Conservation (phyloP, 2,797 vertebrate genomes). For the Helostoma temminkii region DNA sequence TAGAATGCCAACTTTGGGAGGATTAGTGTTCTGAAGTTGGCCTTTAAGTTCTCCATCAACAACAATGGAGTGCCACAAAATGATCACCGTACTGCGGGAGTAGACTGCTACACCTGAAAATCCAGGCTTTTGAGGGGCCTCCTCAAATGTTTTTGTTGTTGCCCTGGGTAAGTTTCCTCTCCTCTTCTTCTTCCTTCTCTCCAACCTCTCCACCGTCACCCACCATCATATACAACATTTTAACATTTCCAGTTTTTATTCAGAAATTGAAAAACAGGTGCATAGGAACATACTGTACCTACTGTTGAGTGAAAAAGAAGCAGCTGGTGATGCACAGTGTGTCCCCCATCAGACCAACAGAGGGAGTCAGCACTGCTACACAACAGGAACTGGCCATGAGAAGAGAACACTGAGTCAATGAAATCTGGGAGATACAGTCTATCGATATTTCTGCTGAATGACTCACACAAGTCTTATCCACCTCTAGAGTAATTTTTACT, state of each 20-base stretch:
- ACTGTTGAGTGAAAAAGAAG: neutral
- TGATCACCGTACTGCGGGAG: no score
- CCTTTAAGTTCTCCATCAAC: no score
- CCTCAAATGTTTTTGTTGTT: no score
- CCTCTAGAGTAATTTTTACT: neutral
- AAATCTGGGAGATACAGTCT: neutral
- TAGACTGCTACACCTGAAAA: no score
- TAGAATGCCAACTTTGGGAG: no score
- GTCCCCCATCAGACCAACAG: neutral
- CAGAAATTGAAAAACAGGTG: neutral
- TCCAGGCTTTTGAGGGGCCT: no score
- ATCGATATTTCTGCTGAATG: neutral
- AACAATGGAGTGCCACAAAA: no score
- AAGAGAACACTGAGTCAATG: neutral
- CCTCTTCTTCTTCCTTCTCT: no score
- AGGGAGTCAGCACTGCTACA: neutral
- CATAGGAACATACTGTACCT: neutral
- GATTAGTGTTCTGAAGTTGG: no score
- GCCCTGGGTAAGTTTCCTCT: no score
- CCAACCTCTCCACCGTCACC: neutral
- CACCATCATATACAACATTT: neutral
- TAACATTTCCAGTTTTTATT: neutral
- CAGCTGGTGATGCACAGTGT: slow-evolving; percentile 1
- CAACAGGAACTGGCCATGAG: neutral
- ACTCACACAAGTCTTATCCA: neutral